Conservation (phyloP, 30 jellyfish, hydroid and myxozoan species). For the Clytia hemisphaerica region DNA sequence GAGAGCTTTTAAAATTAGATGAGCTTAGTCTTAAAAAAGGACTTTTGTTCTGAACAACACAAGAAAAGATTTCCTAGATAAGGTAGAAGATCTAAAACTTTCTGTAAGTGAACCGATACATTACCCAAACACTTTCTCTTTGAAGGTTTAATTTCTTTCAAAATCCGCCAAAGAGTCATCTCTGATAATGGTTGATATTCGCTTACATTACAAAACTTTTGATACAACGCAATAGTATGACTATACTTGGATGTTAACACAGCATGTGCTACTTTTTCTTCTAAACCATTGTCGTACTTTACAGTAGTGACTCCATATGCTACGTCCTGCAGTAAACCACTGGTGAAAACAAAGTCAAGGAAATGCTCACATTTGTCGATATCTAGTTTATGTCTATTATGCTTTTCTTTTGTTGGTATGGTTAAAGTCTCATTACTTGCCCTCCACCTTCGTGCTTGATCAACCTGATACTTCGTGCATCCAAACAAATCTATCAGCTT, state of each 20-base stretch:
- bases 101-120: no score
- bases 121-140: slow-evolving; percentile 10
- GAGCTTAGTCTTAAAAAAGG: no score
- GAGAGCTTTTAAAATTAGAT: no score
- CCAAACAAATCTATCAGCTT: no score
- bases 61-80: no score
- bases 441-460: no score
- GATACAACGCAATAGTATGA: slow-evolving; percentile 10
- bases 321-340: slow-evolving; percentile 4
- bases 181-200: slow-evolving; percentile 1
- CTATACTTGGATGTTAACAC: slow-evolving; percentile 10
- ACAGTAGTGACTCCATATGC: not conserved
- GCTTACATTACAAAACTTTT: not conserved
- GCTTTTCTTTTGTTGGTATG: no score
- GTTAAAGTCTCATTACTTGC: no score
- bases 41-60: no score
- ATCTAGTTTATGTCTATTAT: no score
- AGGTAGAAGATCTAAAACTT: no score
- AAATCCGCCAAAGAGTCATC: slow-evolving; percentile 2
- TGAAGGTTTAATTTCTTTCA: not conserved
- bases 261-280: slow-evolving; percentile 4
- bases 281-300: slow-evolving; percentile 3
- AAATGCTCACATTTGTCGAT: not conserved
- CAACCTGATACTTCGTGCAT: no score
- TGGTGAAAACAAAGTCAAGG: slow-evolving; percentile 1